Evolutionary conservation across 2,113 vertebrate genomes (phyloP), one percentile per base, ranked within the genome.

Genomic region (Elaphurus davidianus): DNA sequence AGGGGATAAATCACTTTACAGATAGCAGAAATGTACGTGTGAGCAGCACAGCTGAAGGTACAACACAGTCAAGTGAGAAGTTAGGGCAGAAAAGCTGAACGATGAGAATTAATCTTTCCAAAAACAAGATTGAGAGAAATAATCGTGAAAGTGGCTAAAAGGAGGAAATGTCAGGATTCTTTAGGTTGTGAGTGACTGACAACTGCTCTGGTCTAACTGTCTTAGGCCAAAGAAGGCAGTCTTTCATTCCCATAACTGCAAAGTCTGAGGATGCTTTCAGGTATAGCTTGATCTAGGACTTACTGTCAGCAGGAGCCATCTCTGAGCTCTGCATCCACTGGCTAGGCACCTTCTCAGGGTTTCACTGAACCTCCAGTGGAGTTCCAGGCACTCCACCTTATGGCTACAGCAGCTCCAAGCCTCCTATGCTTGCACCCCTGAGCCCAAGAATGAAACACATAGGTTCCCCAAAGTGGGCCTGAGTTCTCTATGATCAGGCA

Each of bases 371-470:
- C 71, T 62, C 21, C 60, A 43, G 25, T 10, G 15, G 5, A 82
- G 43, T 21, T 87, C 30, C 17, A 40, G 47, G 33, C 0, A 36
- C 28, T 16, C 28, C 19, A 13, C 45, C 55, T 90, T 17, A 28
- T 47, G 36, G 67, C 5, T 5, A 7, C 11, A 17, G 28, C 12
- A 33, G 28, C 40, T 64, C 45, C 30, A 52, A 33, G 40, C 74
- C 30, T 67, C 8, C 50, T 30, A 28, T 55, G 17, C 36, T 67
- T 55, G n/a, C 2, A 45, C 30, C 57, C 11, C 6, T 3, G 8
- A 13, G 50, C 30, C 40, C 16, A 1, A 55, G 4, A 54, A 2
- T 2, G 28, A 59, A 57, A 7, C 4, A 45, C 7, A 1, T 8
- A 36, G 9, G 16, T 27, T 87, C 82, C 47, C 45, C 30, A 50